These are phyloP conservation scores for Morus bassanus DNA, from an alignment of 2,797 vertebrate species.

Conservation along the genomic window DNA sequence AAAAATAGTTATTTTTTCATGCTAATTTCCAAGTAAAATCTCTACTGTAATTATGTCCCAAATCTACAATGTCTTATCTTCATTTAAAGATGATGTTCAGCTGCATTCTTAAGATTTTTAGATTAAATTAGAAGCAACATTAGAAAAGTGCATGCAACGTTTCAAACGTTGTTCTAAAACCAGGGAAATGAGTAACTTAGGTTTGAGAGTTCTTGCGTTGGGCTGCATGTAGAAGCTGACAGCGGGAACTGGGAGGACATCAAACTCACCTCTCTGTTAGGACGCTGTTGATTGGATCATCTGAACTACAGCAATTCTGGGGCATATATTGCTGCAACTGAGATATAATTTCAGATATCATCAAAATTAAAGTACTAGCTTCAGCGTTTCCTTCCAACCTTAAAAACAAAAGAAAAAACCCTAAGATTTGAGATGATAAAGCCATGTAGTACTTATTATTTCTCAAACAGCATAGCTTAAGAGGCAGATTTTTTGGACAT, in stretches of 20 bases:
- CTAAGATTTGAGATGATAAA: neutral
- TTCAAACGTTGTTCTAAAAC: neutral
- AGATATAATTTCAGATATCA: constrained; percentile 24
- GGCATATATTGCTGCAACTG: constrained; percentile 35
- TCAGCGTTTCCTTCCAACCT: constrained; percentile 49
- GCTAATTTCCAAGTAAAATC: neutral
- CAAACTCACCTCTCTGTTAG: constrained; percentile 64
- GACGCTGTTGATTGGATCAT: neutral
- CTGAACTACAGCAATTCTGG: neutral
- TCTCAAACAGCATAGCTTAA: neutral
- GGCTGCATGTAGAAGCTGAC: neutral
- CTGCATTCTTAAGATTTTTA: neutral
- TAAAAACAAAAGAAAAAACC: neutral
- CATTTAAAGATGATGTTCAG: neutral
- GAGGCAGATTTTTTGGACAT: neutral
- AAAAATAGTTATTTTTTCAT: neutral
- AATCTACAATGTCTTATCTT: neutral
- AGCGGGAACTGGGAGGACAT: neutral
- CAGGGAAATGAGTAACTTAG: neutral
- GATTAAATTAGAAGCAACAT: neutral
- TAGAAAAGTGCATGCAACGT: neutral
- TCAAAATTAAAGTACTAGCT: neutral
- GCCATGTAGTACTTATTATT: neutral
- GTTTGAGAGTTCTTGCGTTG: neutral
- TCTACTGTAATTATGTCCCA: neutral